Evolutionary conservation across 2,113 vertebrate genomes (phyloP), one percentile per base, ranked within the genome.

Genomic region (Oenanthe oenanthe): DNA sequence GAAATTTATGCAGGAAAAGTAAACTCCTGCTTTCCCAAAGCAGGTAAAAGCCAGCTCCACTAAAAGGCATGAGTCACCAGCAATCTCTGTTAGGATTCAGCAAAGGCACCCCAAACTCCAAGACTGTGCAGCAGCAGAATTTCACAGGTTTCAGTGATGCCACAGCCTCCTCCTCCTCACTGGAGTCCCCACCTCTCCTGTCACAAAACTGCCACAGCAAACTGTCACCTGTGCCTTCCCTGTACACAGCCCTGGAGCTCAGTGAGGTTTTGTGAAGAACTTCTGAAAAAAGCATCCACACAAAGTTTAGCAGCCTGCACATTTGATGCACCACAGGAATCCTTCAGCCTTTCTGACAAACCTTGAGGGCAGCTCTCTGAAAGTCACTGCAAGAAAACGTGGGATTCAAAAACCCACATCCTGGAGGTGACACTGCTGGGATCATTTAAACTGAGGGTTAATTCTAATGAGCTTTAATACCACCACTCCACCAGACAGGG

Each of bases 11-110:
- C 32, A 56, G 58, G 32, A 77, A 50, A 51, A 56, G 5, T 47
- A 34, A 56, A 45, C 29, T 79, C 18, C n/a, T 60, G n/a, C 20
- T 40, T 42, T 62, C 32, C 22, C 29, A 68, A 17, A 47, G 54
- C 4, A 34, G 19, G 50, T 56, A 50, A 88, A 87, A 91, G 19
- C 28, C 74, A 92, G 4, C 24, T 68, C 36, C 34, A 36, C 34
- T 91, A 15, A 26, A 79, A 81, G 40, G 10, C n/a, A 70, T 32
- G 51, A 90, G 51, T 66, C 57, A 88, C 60, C 85, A 93, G 31
- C 65, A 86, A 42, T 24, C 34, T 42, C 20, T 25, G 48, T 12
- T 0, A 54, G 62, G 63, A 74, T 68, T 75, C 57, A 87, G 56
- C 40, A 68, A 26, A 92, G 34, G 26, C n/a, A 40, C 12, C 62